These are phyloP conservation scores for Halcyon leucocephala DNA, from an alignment of 2,797 vertebrate genomes.

Conservation along the genomic window DNA sequence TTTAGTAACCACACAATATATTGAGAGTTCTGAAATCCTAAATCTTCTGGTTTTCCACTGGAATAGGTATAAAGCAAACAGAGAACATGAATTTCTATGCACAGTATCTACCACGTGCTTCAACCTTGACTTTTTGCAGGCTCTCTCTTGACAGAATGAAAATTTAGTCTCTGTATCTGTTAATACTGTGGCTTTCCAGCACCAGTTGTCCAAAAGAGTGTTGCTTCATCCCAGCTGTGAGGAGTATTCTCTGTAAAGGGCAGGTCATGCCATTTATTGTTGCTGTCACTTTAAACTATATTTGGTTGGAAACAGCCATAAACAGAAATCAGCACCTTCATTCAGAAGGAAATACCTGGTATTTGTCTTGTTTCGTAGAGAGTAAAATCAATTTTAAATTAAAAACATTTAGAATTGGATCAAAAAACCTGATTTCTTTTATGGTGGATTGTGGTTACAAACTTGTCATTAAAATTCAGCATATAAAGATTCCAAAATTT, in stretches of 20 bases:
- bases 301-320: not conserved
- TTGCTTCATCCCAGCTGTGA: not conserved
- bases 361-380: not conserved
- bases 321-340: not conserved
- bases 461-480: not conserved
- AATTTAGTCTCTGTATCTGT: not conserved
- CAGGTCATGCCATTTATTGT: not conserved
- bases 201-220: not conserved
- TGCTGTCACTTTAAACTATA: not conserved
- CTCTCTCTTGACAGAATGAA: not conserved
- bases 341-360: not conserved
- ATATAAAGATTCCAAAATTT: not conserved
- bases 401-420: not conserved
- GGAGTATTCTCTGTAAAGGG: not conserved
- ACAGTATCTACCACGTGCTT: not conserved
- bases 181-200: not conserved
- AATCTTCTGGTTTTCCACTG: not conserved
- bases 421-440: not conserved
- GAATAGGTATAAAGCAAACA: not conserved
- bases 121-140: not conserved
- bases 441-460: not conserved
- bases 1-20: not conserved
- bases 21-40: not conserved
- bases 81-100: not conserved
- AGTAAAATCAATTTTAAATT: not conserved